Percentiles rank a stretch among this genome's conserved stretches.
phyloP scores from a whole-genome alignment of 2,113 vertebrate genomes.

The Sceloporus undulatus region DNA sequence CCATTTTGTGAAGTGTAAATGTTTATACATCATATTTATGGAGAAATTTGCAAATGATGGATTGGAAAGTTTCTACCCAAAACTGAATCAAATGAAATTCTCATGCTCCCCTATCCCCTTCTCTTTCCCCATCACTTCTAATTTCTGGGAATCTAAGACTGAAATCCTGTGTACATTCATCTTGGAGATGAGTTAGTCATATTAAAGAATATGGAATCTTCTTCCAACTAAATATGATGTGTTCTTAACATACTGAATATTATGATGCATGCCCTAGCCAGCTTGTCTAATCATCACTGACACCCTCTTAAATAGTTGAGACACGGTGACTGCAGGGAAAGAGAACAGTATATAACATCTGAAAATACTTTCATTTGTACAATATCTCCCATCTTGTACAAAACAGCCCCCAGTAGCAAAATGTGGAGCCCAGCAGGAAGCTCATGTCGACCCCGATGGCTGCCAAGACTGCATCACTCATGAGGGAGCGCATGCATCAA shows the following conservation, averaged over 20 bases:
- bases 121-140: neutral
- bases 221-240: neutral
- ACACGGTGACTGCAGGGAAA: neutral
- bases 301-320: neutral
- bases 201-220: neutral
- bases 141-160: neutral
- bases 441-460: neutral
- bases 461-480: neutral
- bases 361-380: slow-evolving; percentile 3
- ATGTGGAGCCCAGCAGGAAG: neutral
- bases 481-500: slow-evolving; percentile 6
- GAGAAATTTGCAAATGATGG: neutral
- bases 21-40: neutral
- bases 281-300: neutral
- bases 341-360: neutral
- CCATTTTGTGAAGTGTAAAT: too few relatives aligned
- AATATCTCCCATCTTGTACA: neutral
- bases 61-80: neutral
- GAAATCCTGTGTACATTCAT: too few relatives aligned
- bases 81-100: neutral
- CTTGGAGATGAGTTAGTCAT: neutral
- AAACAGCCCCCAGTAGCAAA: neutral
- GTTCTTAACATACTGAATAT: neutral
- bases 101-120: neutral
- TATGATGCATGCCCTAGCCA: neutral